Evolutionary conservation across 2,797 vertebrate genomes (phyloP), one percentile per base, ranked within the genome.

Genomic region (Halcyon smyrnensis): DNA sequence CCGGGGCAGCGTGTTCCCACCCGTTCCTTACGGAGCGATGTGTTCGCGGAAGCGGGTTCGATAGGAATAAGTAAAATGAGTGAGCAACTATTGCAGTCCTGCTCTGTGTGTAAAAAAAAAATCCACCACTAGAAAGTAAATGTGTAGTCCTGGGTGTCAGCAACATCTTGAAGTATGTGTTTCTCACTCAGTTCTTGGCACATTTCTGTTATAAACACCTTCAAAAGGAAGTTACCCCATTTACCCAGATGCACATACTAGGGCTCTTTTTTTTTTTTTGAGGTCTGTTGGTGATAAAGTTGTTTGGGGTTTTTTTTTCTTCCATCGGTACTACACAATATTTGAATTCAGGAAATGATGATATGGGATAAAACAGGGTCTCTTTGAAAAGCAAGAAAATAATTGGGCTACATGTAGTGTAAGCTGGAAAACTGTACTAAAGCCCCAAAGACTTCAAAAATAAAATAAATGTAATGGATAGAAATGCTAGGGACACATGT

Each of bases 1-100:
- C 0, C 24, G 2, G 57, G 41, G 30, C 32, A 19, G 64, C 8
- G 2, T 12, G 17, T 27, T 54, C 53, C 43, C 27, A 1, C 2
- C 12, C 1, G 18, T 32, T 30, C 37, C 59, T 36, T 15, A 13
- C 20, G 2, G n/a, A 57, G 24, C 11, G 1, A 2, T 1, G 3
- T 3, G n/a, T 54, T 57, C 9, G 1, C 8, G 70, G 28, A 12
- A 30, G 37, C 27, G 3, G 15, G 45, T 71, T 20, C 30, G 17
- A 9, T 1, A 13, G 75, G 46, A 18, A 54, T 53, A 11, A 60
- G 30, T 28, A n/a, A 53, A 70, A 23, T 15, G 3, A 54, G 19
- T 0, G 1, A 19, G 34, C 7, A 2, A 2, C 46, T 43, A 20
- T 18, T 43, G 30, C 36, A 13, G n/a, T 18, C 41, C 45, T 65